phyloP scores from a whole-genome alignment of 2,113 vertebrate genomes.

The Eudorcas thomsonii region DNA sequence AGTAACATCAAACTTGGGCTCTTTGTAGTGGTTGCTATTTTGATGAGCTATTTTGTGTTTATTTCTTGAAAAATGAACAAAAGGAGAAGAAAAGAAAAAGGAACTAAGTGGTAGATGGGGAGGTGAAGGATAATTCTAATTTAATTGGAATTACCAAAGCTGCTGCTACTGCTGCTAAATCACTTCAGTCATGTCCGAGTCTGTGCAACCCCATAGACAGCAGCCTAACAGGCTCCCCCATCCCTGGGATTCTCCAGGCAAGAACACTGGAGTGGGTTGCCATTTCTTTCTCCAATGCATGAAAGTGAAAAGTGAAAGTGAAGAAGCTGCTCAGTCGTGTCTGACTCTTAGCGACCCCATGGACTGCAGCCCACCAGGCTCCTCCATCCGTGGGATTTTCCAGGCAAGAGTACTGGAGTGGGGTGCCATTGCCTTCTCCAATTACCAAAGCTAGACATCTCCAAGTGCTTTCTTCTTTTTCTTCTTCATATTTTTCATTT shows the following conservation, averaged over 20 bases:
- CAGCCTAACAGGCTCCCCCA: no score
- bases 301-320: no score
- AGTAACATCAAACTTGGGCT: constrained; percentile 61
- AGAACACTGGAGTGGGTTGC: no score
- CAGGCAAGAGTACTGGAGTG: no score
- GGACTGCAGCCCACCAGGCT: no score
- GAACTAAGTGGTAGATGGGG: constrained; percentile 2
- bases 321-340: no score
- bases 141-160: constrained; percentile 66
- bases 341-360: no score
- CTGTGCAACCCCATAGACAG: no score
- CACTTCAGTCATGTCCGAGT: no score
- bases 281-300: no score
- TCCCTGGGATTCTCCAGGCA: no score
- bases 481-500: neutral
- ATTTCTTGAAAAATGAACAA: constrained; percentile 34
- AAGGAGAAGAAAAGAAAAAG: constrained; percentile 33
- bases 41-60: constrained; percentile 72
- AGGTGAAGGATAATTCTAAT: constrained; percentile 71
- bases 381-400: no score
- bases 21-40: constrained; percentile 65
- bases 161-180: neutral
- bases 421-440: neutral
- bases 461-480: constrained; percentile 36
- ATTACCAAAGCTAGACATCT: constrained; percentile 30